Conservation (phyloP, 2,797 vertebrate genomes). For the Rhinatrema bivittatum region DNA sequence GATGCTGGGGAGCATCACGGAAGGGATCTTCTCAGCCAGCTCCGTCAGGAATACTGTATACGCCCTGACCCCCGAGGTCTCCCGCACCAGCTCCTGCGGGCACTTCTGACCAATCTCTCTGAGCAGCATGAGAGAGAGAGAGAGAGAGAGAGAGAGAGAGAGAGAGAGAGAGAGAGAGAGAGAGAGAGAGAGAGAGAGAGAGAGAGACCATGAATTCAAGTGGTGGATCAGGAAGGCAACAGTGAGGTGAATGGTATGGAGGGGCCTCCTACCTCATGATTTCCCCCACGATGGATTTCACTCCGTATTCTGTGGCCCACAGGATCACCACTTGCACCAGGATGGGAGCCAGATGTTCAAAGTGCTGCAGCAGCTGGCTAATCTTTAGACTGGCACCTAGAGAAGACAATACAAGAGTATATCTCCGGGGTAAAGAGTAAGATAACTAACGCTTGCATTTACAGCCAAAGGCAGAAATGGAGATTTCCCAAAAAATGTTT, state of each 20-base stretch:
- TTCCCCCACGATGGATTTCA: slow-evolving; percentile 83
- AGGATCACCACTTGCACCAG: slow-evolving; percentile 79
- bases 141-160: neutral
- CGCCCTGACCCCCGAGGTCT: slow-evolving; percentile 73
- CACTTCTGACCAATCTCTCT: slow-evolving; percentile 91
- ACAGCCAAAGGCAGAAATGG: neutral
- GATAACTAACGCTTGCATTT: too few species aligned
- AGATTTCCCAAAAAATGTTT: too few species aligned
- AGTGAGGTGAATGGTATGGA: too few species aligned
- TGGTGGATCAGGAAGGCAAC: too few species aligned
- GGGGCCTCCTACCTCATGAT: slow-evolving; percentile 71
- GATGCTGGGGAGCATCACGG: slow-evolving; percentile 77
- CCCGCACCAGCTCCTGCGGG: slow-evolving; percentile 74
- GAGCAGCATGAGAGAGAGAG: neutral
- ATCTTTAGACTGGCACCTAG: slow-evolving; percentile 87
- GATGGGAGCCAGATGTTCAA: slow-evolving; percentile 80
- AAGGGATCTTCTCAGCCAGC: slow-evolving; percentile 68
- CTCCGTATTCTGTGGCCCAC: slow-evolving; percentile 85
- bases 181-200: neutral
- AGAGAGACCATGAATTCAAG: neutral
- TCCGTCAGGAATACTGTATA: slow-evolving; percentile 81
- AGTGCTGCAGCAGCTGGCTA: slow-evolving; percentile 88
- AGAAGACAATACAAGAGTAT: neutral
- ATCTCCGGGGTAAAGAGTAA: too few species aligned
- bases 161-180: neutral